Conservation (phyloP, 2,113 vertebrate genomes). For the Meles meles region DNA sequence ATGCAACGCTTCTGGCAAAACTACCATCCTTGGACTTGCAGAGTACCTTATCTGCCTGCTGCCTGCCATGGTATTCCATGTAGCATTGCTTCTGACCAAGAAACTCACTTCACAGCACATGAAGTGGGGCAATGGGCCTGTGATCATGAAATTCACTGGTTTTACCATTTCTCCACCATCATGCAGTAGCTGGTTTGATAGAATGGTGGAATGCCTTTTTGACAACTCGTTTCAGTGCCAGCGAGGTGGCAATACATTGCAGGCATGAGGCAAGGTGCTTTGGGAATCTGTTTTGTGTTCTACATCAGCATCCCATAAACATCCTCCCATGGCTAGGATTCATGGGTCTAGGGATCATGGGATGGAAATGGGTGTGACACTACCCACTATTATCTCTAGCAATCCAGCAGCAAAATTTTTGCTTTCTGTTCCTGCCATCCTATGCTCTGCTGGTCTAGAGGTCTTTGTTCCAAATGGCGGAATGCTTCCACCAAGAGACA, state of each 20-base stretch:
- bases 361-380: not conserved
- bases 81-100: not conserved
- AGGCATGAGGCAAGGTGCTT: not conserved
- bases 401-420: not conserved
- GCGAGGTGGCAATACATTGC: not conserved
- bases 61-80: not conserved
- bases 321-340: not conserved
- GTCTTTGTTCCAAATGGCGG: not conserved
- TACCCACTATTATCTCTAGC: not conserved
- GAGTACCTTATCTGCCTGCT: not conserved
- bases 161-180: not conserved
- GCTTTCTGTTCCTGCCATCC: not conserved
- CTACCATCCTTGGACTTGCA: not conserved
- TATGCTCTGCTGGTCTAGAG: not conserved
- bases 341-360: not conserved
- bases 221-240: not conserved
- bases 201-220: not conserved
- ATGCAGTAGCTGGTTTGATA: not conserved
- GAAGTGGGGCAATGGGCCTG: not conserved
- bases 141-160: not conserved
- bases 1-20: not conserved
- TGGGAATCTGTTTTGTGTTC: not conserved
- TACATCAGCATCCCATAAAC: not conserved
- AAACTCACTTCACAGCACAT: not conserved
- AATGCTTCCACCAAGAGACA: not conserved